A percentile compares a stretch with the other conserved stretches of the same genome.
Conservation (phyloP, 2,113 vertebrate genomes). For the Himantopus leucocephalus region DNA sequence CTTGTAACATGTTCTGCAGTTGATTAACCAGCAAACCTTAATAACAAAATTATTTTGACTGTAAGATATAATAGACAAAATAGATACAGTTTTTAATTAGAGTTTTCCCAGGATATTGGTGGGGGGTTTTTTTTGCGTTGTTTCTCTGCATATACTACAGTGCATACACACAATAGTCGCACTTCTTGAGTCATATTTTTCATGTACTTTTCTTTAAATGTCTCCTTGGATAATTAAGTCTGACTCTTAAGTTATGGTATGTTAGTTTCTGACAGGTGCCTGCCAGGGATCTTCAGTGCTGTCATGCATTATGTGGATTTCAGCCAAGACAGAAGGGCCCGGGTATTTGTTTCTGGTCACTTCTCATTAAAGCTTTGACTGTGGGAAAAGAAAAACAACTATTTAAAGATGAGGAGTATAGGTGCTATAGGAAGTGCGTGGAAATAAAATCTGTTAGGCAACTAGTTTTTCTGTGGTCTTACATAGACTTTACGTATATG, state of each 20-base stretch:
- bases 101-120: neutral
- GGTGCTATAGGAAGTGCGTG: neutral
- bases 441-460: slow-evolving; percentile 42
- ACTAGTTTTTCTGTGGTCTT: neutral
- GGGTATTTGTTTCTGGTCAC: slow-evolving; percentile 68
- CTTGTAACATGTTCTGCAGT: neutral
- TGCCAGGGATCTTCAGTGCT: slow-evolving; percentile 74
- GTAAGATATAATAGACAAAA: neutral
- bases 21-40: neutral
- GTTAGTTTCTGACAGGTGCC: slow-evolving; percentile 77
- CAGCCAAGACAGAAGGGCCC: slow-evolving; percentile 69
- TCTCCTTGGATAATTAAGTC: slow-evolving; percentile 73
- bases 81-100: neutral
- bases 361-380: slow-evolving; percentile 72
- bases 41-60: neutral
- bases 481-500: neutral
- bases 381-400: slow-evolving; percentile 49
- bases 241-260: slow-evolving; percentile 70
- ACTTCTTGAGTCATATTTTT: slow-evolving; percentile 67
- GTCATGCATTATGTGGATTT: slow-evolving; percentile 73
- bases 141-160: neutral
- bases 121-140: neutral
- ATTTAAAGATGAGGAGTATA: slow-evolving; percentile 26
- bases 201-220: slow-evolving; percentile 72
- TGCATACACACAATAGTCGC: neutral